Evolutionary conservation across 1,140 invertebrate species (phyloP), one percentile per base, ranked within the genome.

Genomic region (Bactericera cockerelli): DNA sequence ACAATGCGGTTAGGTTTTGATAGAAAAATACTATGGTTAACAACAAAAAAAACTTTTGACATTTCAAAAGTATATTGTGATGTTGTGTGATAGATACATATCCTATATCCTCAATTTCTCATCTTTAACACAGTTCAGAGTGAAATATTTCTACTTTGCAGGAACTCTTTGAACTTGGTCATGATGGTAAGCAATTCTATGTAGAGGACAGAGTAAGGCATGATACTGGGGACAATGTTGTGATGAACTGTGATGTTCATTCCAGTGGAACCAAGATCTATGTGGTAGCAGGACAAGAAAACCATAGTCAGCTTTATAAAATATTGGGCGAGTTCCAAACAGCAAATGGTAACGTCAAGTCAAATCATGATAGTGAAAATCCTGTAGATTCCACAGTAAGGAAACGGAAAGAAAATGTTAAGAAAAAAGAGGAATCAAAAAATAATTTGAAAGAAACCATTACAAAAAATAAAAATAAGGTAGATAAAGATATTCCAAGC

Each of bases 141-240:
- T n/a, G n/a, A n/a, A n/a, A n/a, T n/a, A n/a, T 71, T 31, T 31
- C 72, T 63, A 63, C 63, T 68, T 67, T 63, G 64, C 67, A 93
- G 89, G 89, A 93, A 80, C 87, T 94, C 67, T 94, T 89, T 75
- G 90, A 94, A 73, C 68, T 94, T 25, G 87, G 82, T 61, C 82
- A 89, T 67, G 81, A 89, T 74, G 87, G 89, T 31, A 77, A 73
- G 26, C 80, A 82, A 56, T 89, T 90, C 68, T 73, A 86, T 39
- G 87, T 88, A 0, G 83, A 89, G 72, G 89, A 93, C 74, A 81
- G 93, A 16, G 83, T 86, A 65, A 77, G 89, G 60, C 86, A 92
- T 71, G 87, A 92, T 70, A 93, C 91, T 13, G 90, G 89, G 2
- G 77, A 80, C 1, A 86, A 83, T 69, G 89, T 93, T 42, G 87